Evolutionary conservation across 1,140 invertebrate genomes (phyloP).

Genomic region (Saccostrea glomerata): DNA sequence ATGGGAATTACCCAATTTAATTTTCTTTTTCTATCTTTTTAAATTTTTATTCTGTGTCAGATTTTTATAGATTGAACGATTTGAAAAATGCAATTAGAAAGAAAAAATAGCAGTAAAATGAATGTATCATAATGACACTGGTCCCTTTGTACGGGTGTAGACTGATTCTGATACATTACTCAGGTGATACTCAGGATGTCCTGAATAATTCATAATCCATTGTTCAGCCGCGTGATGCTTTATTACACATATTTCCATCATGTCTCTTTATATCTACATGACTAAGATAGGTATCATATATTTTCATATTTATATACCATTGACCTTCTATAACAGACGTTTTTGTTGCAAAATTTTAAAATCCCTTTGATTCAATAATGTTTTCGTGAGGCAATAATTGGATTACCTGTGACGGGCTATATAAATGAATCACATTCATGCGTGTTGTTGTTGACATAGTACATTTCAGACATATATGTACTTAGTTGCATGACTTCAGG

Average conservation of each 20-base stretch:
- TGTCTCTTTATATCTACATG: constrained; percentile 7
- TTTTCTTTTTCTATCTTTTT: too few relatives aligned
- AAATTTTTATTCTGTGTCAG: too few relatives aligned
- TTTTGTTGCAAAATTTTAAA: constrained; percentile 23
- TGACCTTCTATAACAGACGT: not conserved
- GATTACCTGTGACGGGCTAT: constrained; percentile 5
- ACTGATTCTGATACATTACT: not conserved
- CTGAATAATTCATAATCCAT: not conserved
- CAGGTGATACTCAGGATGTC: constrained; percentile 18
- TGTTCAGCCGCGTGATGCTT: not conserved
- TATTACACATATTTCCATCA: not conserved
- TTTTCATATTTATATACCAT: not conserved
- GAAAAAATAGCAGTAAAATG: too few relatives aligned
- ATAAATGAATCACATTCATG: constrained; percentile 32
- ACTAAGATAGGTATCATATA: constrained; percentile 2
- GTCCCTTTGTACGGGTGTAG: not conserved
- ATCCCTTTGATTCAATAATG: not conserved
- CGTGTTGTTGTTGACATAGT: constrained; percentile 27
- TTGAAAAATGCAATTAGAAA: too few relatives aligned
- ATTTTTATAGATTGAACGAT: too few relatives aligned
- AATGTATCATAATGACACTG: not conserved
- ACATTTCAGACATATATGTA: constrained; percentile 10
- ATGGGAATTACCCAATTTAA: too few relatives aligned
- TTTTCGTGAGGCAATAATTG: constrained; percentile 4
- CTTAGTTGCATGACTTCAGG: constrained; percentile 19